Conservation (phyloP, 2,797 vertebrate genomes). For the Neosilurus hyrtlii region DNA sequence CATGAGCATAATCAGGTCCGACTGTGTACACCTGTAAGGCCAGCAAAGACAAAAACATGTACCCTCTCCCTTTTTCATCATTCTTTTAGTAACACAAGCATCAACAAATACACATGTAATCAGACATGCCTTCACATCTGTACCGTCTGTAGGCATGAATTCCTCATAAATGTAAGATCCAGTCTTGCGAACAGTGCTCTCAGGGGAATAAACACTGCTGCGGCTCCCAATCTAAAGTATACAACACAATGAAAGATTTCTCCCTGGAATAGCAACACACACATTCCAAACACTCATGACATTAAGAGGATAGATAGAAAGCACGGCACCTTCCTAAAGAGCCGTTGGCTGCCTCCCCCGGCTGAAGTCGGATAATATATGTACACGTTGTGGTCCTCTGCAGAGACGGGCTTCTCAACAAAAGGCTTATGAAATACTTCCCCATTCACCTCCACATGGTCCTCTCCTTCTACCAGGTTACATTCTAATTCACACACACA, state of each 20-base stretch:
- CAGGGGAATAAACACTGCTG: constrained; percentile 95
- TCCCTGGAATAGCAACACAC: neutral
- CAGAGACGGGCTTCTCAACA: constrained; percentile 96
- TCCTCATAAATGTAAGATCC: constrained; percentile 98
- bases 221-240: constrained; percentile 87
- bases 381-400: constrained; percentile 98
- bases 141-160: constrained; percentile 97
- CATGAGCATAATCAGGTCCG: constrained; percentile 93
- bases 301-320: neutral
- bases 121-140: constrained; percentile 85
- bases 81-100: neutral
- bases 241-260: neutral
- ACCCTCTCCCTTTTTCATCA: neutral
- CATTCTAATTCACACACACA: constrained; percentile 61
- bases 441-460: constrained; percentile 95
- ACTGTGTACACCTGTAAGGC: constrained; percentile 86
- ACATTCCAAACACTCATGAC: neutral
- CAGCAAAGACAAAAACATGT: constrained; percentile 6
- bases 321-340: constrained; percentile 90
- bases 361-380: constrained; percentile 98
- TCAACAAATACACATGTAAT: constrained; percentile 7
- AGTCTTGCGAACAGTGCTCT: constrained; percentile 92
- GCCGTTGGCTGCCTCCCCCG: constrained; percentile 94
- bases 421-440: constrained; percentile 95
- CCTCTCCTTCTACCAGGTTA: constrained; percentile 85